Conservation (phyloP, 2,113 vertebrate species). For the Gallinago media region DNA sequence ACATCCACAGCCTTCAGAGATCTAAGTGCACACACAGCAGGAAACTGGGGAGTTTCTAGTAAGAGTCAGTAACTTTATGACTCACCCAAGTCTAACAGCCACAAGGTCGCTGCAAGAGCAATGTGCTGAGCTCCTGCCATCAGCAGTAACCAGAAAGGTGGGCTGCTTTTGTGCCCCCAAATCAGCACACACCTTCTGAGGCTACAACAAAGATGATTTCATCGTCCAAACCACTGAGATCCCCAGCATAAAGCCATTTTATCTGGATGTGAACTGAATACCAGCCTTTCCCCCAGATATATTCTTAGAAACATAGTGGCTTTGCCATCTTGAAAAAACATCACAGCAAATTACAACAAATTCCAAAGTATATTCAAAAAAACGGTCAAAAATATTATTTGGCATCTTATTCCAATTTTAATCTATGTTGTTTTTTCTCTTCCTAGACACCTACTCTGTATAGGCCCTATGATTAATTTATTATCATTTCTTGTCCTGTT, state of each 20-base stretch:
- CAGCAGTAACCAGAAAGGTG: background rate
- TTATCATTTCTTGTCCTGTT: background rate
- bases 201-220: background rate
- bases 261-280: background rate
- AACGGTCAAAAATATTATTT: background rate
- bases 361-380: background rate
- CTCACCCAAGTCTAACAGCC: background rate
- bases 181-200: background rate
- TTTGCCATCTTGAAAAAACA: background rate
- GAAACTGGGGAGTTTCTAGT: background rate
- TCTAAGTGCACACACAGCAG: background rate
- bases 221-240: background rate
- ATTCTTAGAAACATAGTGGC: background rate
- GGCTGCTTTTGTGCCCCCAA: background rate
- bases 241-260: background rate
- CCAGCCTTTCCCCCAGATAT: background rate
- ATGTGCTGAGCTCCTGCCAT: background rate
- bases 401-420: background rate
- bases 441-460: background rate
- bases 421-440: background rate
- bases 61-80: background rate
- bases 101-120: background rate
- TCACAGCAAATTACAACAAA: background rate
- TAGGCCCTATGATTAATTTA: background rate
- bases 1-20: background rate